Conservation (phyloP, 92 coral and sea anemone species). For the Hydrozoanthus gracilis region DNA sequence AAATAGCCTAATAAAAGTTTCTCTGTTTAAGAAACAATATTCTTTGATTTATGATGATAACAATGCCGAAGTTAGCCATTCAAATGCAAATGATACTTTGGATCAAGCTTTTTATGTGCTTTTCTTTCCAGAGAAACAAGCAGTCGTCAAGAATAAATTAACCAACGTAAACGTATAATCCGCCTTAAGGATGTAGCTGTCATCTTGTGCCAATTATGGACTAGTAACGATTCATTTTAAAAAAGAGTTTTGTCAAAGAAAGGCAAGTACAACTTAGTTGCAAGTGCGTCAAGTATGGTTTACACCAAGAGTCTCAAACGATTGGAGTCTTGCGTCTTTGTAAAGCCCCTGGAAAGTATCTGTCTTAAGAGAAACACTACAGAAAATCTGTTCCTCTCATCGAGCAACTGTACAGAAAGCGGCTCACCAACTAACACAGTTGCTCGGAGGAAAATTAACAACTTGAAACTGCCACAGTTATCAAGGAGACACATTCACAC, state of each 20-base stretch:
- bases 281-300: neutral
- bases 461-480: neutral
- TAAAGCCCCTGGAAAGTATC: neutral
- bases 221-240: neutral
- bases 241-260: neutral
- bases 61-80: neutral
- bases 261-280: neutral
- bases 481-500: neutral
- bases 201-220: too few species aligned
- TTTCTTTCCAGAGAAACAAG: neutral
- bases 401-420: neutral
- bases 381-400: neutral
- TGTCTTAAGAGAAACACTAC: neutral
- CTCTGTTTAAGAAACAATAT: conserved; percentile 4
- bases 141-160: neutral
- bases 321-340: conserved; percentile 33
- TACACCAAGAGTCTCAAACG: neutral
- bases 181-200: too few species aligned
- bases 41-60: neutral
- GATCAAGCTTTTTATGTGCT: neutral
- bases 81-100: conserved; percentile 14
- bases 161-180: too few species aligned
- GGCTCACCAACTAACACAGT: neutral
- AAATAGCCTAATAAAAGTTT: neutral
- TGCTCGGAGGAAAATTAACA: neutral